Base-by-base conservation (phyloP, 1,140 invertebrate species). In the Hypsibius dujardini region DNA sequence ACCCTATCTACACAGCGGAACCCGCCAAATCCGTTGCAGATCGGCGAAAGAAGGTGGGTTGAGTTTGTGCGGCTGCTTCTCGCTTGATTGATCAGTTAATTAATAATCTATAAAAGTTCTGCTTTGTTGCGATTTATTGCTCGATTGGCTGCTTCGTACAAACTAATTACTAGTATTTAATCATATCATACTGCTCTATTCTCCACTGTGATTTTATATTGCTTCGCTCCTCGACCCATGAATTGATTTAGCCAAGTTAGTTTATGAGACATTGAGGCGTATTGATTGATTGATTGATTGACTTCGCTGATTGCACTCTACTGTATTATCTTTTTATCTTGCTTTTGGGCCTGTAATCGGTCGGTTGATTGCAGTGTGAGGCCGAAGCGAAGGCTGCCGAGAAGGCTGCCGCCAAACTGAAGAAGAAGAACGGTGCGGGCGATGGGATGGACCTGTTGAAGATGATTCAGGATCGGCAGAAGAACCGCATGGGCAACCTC, bases 81-180 rank as follows among this genome's bases (percentile, higher is more conserved):
- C n/a, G n/a, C n/a, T n/a, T n/a, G n/a, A n/a, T n/a, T n/a, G n/a
- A n/a, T n/a, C n/a, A n/a, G n/a, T n/a, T n/a, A n/a, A n/a, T n/a
- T n/a, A n/a, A n/a, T n/a, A n/a, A n/a, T n/a, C n/a, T n/a, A n/a
- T n/a, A n/a, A n/a, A n/a, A n/a, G n/a, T n/a, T n/a, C n/a, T n/a
- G n/a, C n/a, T n/a, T n/a, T n/a, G n/a, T n/a, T n/a, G n/a, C n/a
- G n/a, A n/a, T n/a, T n/a, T n/a, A n/a, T n/a, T n/a, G n/a, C n/a
- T n/a, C n/a, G n/a, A n/a, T n/a, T n/a, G n/a, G n/a, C n/a, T n/a
- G n/a, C n/a, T n/a, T n/a, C n/a, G n/a, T n/a, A n/a, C n/a, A n/a
- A n/a, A n/a, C n/a, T n/a, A n/a, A n/a, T n/a, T 56, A 56, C 50
- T 56, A n/a, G 50, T 56, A 56, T 7, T 56, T 56, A 56, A n/a